A percentile compares a stretch with the other conserved stretches of the same genome.
Conservation (phyloP, 2,888 invertebrate species). For the Aphodius granarius region DNA sequence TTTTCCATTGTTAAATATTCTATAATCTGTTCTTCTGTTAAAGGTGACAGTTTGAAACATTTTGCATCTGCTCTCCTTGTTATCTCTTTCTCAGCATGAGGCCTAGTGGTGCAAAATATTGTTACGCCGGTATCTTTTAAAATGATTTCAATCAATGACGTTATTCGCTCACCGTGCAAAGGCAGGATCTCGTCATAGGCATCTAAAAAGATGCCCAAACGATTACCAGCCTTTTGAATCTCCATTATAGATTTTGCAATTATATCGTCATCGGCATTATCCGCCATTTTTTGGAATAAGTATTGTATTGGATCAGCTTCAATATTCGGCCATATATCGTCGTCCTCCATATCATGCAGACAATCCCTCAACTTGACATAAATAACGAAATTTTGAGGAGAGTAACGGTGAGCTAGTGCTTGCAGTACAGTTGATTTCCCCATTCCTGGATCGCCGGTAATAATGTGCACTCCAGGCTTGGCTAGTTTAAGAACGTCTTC, state of each 20-base stretch:
- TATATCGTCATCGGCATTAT: not conserved
- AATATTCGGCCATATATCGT: not conserved
- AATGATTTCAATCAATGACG: not conserved
- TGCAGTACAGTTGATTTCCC: not conserved
- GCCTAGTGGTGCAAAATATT: not conserved
- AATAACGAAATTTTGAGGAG: not conserved
- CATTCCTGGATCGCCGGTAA: not conserved
- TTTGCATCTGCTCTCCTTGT: too few relatives aligned
- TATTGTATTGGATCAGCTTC: not conserved
- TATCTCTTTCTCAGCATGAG: not conserved
- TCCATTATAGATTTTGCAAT: not conserved
- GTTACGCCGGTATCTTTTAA: not conserved
- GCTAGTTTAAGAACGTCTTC: not conserved
- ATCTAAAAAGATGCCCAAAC: not conserved
- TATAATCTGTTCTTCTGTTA: not conserved
- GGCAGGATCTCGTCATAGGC: not conserved
- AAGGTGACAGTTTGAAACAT: not conserved
- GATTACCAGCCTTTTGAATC: not conserved
- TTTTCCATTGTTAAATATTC: not conserved
- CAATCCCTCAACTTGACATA: not conserved
- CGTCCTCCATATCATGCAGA: not conserved
- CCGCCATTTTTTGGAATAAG: not conserved
- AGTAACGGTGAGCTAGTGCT: not conserved
- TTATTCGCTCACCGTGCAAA: not conserved
- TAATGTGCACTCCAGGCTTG: not conserved